Evolutionary conservation across 2,888 invertebrate species (phyloP).

Genomic region (Oasisia sp.): DNA sequence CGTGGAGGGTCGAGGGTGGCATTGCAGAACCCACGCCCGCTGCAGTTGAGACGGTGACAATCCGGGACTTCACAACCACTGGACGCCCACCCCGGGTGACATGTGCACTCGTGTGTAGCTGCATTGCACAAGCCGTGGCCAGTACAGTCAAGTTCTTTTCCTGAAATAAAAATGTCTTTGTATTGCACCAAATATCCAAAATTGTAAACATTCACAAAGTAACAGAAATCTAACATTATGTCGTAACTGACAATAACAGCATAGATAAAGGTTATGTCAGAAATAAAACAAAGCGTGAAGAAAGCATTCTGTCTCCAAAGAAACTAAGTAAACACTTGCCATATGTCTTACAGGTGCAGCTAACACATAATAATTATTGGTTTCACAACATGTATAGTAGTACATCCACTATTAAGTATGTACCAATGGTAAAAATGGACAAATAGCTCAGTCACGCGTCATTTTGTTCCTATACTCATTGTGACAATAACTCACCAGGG

Average conservation of each 20-base stretch:
- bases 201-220: not conserved
- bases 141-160: slow-evolving; percentile 42
- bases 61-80: slow-evolving; percentile 49
- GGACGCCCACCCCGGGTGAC: slow-evolving; percentile 51
- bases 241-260: too few relatives aligned
- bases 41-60: slow-evolving; percentile 51
- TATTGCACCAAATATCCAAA: not conserved
- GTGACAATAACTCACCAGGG: slow-evolving; percentile 41
- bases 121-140: slow-evolving; percentile 51
- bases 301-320: too few relatives aligned
- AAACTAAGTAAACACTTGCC: too few relatives aligned
- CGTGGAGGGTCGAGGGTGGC: slow-evolving; percentile 43
- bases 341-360: too few relatives aligned
- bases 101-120: slow-evolving; percentile 46
- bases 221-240: too few relatives aligned
- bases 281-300: too few relatives aligned
- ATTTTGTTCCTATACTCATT: not conserved
- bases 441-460: too few relatives aligned
- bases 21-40: slow-evolving; percentile 46
- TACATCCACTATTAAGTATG: too few relatives aligned
- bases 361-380: too few relatives aligned
- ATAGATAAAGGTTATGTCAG: too few relatives aligned
- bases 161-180: not conserved
- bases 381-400: too few relatives aligned
- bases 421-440: too few relatives aligned